Base-by-base conservation (phyloP, 2,113 vertebrate species). In the Caretta caretta region DNA sequence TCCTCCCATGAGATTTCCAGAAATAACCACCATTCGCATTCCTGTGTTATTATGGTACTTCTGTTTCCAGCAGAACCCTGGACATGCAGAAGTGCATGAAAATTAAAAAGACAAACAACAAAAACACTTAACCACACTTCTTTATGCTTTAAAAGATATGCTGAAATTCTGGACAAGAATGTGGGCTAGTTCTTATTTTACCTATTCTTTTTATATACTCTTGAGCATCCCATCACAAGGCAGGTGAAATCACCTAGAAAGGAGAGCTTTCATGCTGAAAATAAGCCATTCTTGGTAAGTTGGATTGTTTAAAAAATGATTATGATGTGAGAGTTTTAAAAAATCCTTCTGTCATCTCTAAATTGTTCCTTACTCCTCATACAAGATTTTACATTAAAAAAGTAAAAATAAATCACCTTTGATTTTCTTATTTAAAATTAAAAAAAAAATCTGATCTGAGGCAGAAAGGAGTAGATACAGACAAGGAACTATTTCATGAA, bases 131-230 rank as follows among this genome's bases (percentile, higher is more conserved):
- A 16, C 7, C 46, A 1, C 59, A 76, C 4, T 59, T 83, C 90
- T 27, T n/a, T 59, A 1, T 31, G 6, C 38, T 80, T 84, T 90
- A 90, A 57, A 88, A 84, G 6, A 88, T 38, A 20, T 17, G 14
- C 69, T 86, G 81, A 59, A 54, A 90, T 76, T 56, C 24, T 42
- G 75, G 11, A 80, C 11, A 89, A 90, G 62, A 84, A 78, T 79
- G n/a, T 96, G 79, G 42, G 88, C 46, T 24, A 86, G 49, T 62
- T 88, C 31, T 80, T 87, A 42, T 79, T 88, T 90, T 49, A 94
- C 31, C 75, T 48, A 62, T 49, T 83, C 54, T 82, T 86, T 88
- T 22, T 72, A 38, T 4, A 22, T 72, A 38, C 19, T 38, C 65
- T 19, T 31, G 62, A 91, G 87, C 83, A 22, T 83, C 50, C 4